These are phyloP conservation scores for Drosophila paracracens DNA, from an alignment of 2,888 invertebrate genomes.

Conservation along the genomic window DNA sequence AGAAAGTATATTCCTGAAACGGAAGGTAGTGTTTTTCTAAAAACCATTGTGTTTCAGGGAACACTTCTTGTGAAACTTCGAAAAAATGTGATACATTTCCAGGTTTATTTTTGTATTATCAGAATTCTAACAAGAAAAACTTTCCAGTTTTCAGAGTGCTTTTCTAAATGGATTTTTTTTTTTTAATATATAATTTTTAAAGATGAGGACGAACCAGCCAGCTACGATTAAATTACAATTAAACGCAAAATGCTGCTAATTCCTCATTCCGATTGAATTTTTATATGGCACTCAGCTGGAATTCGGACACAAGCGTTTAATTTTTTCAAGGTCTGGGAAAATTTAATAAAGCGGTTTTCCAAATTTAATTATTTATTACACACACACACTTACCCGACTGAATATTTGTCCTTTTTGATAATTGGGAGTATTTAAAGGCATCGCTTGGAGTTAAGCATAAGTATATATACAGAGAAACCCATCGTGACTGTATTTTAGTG, in stretches of 20 bases:
- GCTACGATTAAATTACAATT: neutral
- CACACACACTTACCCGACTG: slow-evolving; percentile 25
- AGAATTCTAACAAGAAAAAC: too few species aligned
- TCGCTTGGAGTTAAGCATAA: neutral
- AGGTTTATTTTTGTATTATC: too few species aligned
- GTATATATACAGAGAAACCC: neutral
- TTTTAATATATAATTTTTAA: too few species aligned
- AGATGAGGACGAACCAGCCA: neutral
- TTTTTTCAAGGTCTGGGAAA: neutral
- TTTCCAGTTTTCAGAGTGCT: too few species aligned
- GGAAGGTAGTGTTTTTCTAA: neutral
- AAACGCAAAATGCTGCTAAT: neutral
- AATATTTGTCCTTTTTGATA: slow-evolving; percentile 45
- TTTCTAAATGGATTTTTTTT: neutral
- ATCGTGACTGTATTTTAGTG: slow-evolving; percentile 35
- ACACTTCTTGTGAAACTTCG: neutral
- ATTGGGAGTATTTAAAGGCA: slow-evolving; percentile 39
- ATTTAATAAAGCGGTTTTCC: neutral
- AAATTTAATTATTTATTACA: neutral
- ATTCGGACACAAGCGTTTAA: neutral
- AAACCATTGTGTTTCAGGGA: neutral
- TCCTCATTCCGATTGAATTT: neutral
- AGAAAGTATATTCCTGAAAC: neutral
- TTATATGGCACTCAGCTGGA: neutral
- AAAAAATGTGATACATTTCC: neutral